phyloP scores from a whole-genome alignment of 2,888 invertebrate genomes.

The Drymonia ruficornis region DNA sequence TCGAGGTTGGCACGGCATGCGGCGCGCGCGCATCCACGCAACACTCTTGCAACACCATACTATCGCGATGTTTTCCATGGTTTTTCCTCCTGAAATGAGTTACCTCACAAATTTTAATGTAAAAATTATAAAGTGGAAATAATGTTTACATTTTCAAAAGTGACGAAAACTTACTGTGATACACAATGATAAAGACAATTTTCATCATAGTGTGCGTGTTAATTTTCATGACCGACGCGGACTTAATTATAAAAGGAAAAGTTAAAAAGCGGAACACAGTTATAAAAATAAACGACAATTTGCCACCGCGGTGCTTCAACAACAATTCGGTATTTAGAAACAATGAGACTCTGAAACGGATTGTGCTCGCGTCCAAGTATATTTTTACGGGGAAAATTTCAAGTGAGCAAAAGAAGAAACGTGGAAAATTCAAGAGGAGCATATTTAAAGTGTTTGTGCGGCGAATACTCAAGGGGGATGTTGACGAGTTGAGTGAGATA shows the following conservation, averaged over 20 bases:
- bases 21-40: slow-evolving; percentile 70
- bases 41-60: slow-evolving; percentile 35
- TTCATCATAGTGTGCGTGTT: slow-evolving; percentile 50
- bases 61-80: slow-evolving; percentile 35
- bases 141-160: slow-evolving; percentile 21
- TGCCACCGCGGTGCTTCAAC: slow-evolving; percentile 64
- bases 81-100: slow-evolving; percentile 17
- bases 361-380: slow-evolving; percentile 72
- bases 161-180: slow-evolving; percentile 32
- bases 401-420: slow-evolving; percentile 61
- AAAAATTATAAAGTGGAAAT: slow-evolving; percentile 14
- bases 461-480: slow-evolving; percentile 75
- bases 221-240: slow-evolving; percentile 56
- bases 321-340: slow-evolving; percentile 74
- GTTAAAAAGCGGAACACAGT: slow-evolving; percentile 77
- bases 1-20: slow-evolving; percentile 70
- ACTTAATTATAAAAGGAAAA: slow-evolving; percentile 70
- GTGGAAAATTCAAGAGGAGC: slow-evolving; percentile 60
- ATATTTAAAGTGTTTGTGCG: slow-evolving; percentile 78
- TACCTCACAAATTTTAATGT: slow-evolving; percentile 5
- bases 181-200: slow-evolving; percentile 62
- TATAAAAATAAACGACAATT: slow-evolving; percentile 68
- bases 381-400: slow-evolving; percentile 83
- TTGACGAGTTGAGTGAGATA: slow-evolving; percentile 72
- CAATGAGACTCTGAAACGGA: slow-evolving; percentile 67